Base-by-base conservation (phyloP, 2,113 vertebrate genomes). In the Monarcha castaneiventris region DNA sequence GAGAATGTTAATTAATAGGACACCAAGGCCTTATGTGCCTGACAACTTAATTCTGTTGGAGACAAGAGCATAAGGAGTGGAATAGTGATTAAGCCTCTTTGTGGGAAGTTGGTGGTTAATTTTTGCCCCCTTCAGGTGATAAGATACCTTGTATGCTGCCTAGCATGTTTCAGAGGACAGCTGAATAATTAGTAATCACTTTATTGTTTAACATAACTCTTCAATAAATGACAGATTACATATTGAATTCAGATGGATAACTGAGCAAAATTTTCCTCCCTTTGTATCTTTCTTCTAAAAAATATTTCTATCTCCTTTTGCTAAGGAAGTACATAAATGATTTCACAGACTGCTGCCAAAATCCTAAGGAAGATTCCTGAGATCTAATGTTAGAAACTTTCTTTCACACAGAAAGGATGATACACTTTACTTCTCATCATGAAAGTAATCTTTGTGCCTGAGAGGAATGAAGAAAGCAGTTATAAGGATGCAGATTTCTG, bases 381-480 rank as follows among this genome's bases (percentile, higher is more conserved):
- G 81, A 86, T 91, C 67, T 84, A 94, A 90, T 8, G 0, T 74
- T 77, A 82, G 17, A 92, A 87, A 85, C 64, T 92, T 95, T 71
- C 49, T 94, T 94, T 87, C 7, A 44, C 62, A 80, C 76, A 71
- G 91, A 64, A 88, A 78, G 94, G 89, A 94, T 10, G 13, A 95
- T 63, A 62, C 54, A 89, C 73, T 96, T 78, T 89, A 76, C 85
- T 97, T 96, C 75, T 95, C 17, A 20, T 92, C 82, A 77, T 87
- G 86, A 97, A 97, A 96, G 66, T 93, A 97, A 96, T 87, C 89
- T 89, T 64, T 88, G 20, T 89, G 63, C 91, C 19, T 6, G 33
- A 94, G 30, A 96, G 73, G 94, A 96, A 94, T 84, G n/a, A 93
- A 74, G 72, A 89, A 94, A 94, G 51, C 49, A 82, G 35, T 33